Conservation (phyloP, 2,888 invertebrate genomes). For the Osedax fenrisi region DNA sequence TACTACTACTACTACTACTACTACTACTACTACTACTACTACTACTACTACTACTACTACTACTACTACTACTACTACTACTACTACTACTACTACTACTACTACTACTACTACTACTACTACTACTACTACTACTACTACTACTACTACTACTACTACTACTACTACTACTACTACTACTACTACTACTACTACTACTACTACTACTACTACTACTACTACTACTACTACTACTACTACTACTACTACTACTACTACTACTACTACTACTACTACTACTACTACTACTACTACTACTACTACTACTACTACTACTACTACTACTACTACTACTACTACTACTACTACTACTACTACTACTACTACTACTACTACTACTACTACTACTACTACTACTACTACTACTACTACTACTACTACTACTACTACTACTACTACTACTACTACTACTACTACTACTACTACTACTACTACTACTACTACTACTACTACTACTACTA, state of each 20-base stretch:
- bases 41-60: constrained; percentile 20
- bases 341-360: constrained; percentile 23
- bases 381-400: constrained; percentile 22
- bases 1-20: constrained; percentile 16
- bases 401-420: constrained; percentile 25
- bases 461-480: not conserved
- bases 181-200: constrained; percentile 24
- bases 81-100: constrained; percentile 20
- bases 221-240: constrained; percentile 23
- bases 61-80: constrained; percentile 17
- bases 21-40: constrained; percentile 20
- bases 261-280: constrained; percentile 25
- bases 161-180: constrained; percentile 23
- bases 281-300: constrained; percentile 24
- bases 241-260: constrained; percentile 25
- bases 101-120: constrained; percentile 22
- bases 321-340: constrained; percentile 24
- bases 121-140: constrained; percentile 20
- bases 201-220: not conserved
- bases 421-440: constrained; percentile 17
- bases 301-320: constrained; percentile 23
- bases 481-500: constrained; percentile 1
- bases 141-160: constrained; percentile 18
- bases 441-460: not conserved
- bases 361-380: constrained; percentile 25